Evolutionary conservation across 2,797 vertebrate species (phyloP), one percentile per base, ranked within the genome.

Genomic region (Decapterus maruadsi): DNA sequence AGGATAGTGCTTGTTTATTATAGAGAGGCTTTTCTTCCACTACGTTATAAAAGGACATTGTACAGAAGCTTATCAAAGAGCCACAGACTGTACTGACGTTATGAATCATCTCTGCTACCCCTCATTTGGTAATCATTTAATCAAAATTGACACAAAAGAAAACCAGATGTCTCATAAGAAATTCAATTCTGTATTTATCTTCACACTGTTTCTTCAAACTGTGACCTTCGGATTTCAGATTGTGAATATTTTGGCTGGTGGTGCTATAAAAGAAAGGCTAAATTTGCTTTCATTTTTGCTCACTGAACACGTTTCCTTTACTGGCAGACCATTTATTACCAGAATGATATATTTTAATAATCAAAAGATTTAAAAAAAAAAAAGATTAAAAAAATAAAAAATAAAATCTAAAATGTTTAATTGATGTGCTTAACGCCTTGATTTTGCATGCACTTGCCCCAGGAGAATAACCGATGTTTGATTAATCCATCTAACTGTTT

Each of bases 1-100:
- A 73, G 74, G 77, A 81, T 60, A 8, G 64, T 70, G 59, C 55
- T 79, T 68, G 78, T 86, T 84, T 90, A 83, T 90, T 74, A 67
- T 70, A 66, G 20, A 62, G 20, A 72, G 60, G 72, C 76, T 90
- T 77, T 69, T 43, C 65, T 78, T 84, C 59, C 63, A 82, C 50
- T 58, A 9, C 45, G 63, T 51, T 74, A 36, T 60, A 46, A 74
- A 71, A 68, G 58, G 40, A 77, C 55, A 64, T 19, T 40, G 55
- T 26, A 65, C 34, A 75, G 78, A 76, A 65, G 45, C 68, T 56
- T 59, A 78, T 82, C 26, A 58, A 73, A 67, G 36, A 72, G 36
- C 29, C 46, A 31, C 8, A 57, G 31, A 61, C 38, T 55, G 61
- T 43, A 62, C 3, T 54, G 56, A 67, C n/a, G 40, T 3, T 8